Base-by-base conservation (phyloP, 2,888 invertebrate species). In the Cistogaster globosa region DNA sequence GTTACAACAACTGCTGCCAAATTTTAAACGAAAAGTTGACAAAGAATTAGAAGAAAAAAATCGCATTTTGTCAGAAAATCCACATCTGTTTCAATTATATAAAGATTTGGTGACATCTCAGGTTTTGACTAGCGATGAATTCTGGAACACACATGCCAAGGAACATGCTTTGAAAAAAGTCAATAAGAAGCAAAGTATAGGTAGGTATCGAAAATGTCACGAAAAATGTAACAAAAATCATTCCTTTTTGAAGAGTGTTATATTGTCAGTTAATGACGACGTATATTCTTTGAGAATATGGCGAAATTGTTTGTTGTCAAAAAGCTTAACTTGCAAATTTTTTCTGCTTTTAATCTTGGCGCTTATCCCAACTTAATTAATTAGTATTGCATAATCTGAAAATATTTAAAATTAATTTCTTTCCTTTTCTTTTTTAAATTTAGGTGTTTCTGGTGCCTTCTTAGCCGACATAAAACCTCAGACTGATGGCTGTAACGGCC, bases 31-130 rank as follows among this genome's bases (percentile, higher is more conserved):
- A 90, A 98, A 98, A 94, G 96, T 98, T 81, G 96, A 97, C 92
- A 96, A 96, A 89, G 98, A 98, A 90, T 92, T 98, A 45, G 97
- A 97, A 92, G 97, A 97, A 93, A 98, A 98, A 92, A 97, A 97
- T 92, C 97, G 97, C 90, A 94, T 98, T 90, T 93, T 99, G 57
- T 96, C 97, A 57, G 96, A 98, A 88, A 97, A 99, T 94, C 98
- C 98, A 7, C 95, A 96, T 84, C 93, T 99, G 74, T 95, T 98
- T 90, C 97, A 98, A 93, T 94, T 99, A 86, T 99, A 99, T 92
- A 97, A 97, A 93, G 99, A 99, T 93, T 94, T 99, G 89, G 99
- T 99, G 18, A 98, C 98, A 92, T 97, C 98, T 55, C 97, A 98
- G 93, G 97, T 99, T 57, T 96, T 99, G 87, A 96, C 97, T 60